Conservation (phyloP, 2,888 invertebrate species). For the Leucophenga montana region DNA sequence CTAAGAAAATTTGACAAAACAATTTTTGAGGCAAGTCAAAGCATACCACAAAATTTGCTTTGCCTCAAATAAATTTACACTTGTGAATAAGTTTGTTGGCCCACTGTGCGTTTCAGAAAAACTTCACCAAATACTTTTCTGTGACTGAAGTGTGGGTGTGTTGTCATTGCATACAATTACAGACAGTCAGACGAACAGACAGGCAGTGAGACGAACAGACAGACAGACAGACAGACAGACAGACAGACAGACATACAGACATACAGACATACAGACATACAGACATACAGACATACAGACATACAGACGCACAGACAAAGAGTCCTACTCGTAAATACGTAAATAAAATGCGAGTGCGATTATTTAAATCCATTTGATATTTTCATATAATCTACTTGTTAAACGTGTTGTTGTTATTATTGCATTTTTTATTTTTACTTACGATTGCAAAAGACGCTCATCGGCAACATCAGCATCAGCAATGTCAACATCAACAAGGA, state of each 20-base stretch:
- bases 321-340: conserved; percentile 28
- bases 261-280: not conserved
- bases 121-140: too few species aligned
- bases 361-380: conserved; percentile 13
- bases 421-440: conserved; percentile 46
- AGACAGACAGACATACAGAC: not conserved
- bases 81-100: too few species aligned
- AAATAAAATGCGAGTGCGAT: conserved; percentile 39
- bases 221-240: not conserved
- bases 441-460: conserved; percentile 53
- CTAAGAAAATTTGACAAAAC: too few species aligned
- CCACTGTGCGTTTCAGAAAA: too few species aligned
- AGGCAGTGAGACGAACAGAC: too few species aligned
- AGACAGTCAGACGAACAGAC: not conserved
- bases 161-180: not conserved
- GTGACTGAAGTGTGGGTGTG: too few species aligned
- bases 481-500: conserved; percentile 47
- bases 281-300: not conserved
- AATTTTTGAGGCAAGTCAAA: too few species aligned
- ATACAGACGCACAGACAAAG: conserved; percentile 28
- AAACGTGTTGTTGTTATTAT: not conserved
- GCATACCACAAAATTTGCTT: too few species aligned
- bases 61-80: too few species aligned
- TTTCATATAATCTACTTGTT: too few species aligned
- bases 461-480: conserved; percentile 44